Conservation (phyloP, 2,888 invertebrate genomes). For the Stenoptilia bipunctidactyla region DNA sequence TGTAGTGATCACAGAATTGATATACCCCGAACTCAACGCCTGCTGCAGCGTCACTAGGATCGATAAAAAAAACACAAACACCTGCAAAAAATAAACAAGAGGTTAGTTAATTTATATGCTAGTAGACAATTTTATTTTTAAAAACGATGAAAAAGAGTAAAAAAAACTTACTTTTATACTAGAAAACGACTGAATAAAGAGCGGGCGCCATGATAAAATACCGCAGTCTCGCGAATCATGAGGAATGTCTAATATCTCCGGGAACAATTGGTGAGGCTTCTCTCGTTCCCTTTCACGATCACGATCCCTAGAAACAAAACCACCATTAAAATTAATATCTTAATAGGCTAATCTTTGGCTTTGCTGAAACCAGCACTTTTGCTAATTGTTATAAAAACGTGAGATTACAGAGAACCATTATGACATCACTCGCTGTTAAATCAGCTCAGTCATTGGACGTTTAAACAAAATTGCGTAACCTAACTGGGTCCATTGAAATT, state of each 20-base stretch:
- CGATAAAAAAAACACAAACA: constrained; percentile 90
- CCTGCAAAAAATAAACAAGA: constrained; percentile 65
- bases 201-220: constrained; percentile 87
- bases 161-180: constrained; percentile 88
- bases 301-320: constrained; percentile 43
- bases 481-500: too few relatives aligned
- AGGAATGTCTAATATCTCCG: constrained; percentile 75
- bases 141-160: not conserved
- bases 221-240: constrained; percentile 88
- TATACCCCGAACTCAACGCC: constrained; percentile 91
- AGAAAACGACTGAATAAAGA: constrained; percentile 88
- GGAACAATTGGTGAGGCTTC: constrained; percentile 68
- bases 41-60: constrained; percentile 92
- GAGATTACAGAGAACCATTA: too few relatives aligned
- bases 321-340: too few relatives aligned
- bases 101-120: too few relatives aligned
- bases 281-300: constrained; percentile 71
- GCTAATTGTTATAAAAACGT: too few relatives aligned
- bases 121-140: not conserved
- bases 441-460: too few relatives aligned
- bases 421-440: too few relatives aligned
- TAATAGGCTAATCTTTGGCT: too few relatives aligned
- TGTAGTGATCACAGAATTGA: constrained; percentile 96
- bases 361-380: too few relatives aligned
- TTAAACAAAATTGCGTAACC: too few relatives aligned